These are phyloP conservation scores for Campaea margaritaria DNA, from an alignment of 2,888 invertebrate species.

Conservation along the genomic window DNA sequence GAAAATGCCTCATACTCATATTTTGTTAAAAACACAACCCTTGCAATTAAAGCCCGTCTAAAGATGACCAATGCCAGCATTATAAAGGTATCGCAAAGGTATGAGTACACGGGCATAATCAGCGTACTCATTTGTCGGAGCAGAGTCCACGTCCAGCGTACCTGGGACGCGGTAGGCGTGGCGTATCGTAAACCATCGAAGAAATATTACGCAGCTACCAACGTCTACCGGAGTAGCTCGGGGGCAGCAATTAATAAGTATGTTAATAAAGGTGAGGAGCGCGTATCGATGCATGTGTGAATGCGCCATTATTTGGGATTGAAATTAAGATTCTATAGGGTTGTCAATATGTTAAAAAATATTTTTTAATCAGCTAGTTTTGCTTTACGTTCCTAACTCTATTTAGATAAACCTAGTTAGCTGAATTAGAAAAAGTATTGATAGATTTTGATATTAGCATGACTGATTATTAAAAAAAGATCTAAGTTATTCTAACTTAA, in stretches of 20 bases:
- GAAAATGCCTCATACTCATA: neutral
- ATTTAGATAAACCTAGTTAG: too few relatives aligned
- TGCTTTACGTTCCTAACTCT: too few relatives aligned
- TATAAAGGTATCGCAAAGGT: conserved; percentile 57
- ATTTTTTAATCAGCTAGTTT: too few relatives aligned
- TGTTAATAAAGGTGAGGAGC: conserved; percentile 67
- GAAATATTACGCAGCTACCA: conserved; percentile 80
- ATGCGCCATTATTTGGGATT: conserved; percentile 48
- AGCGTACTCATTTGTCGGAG: conserved; percentile 75
- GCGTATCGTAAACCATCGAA: conserved; percentile 73
- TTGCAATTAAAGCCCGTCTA: conserved; percentile 32
- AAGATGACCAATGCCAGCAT: conserved; percentile 36
- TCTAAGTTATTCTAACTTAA: conserved; percentile 1
- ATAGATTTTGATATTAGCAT: too few relatives aligned
- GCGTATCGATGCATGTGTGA: conserved; percentile 54
- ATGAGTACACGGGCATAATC: conserved; percentile 70
- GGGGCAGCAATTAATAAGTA: conserved; percentile 80
- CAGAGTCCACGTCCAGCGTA: conserved; percentile 44
- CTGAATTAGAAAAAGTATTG: too few relatives aligned
- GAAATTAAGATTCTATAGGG: conserved; percentile 22
- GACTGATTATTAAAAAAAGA: too few relatives aligned
- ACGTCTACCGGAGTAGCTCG: conserved; percentile 74
- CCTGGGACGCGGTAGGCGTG: conserved; percentile 64
- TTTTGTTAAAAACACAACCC: conserved; percentile 7
- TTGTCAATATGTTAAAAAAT: neutral